Evolutionary conservation across 2,888 invertebrate species (phyloP).

Genomic region (Cheilosia variabilis): DNA sequence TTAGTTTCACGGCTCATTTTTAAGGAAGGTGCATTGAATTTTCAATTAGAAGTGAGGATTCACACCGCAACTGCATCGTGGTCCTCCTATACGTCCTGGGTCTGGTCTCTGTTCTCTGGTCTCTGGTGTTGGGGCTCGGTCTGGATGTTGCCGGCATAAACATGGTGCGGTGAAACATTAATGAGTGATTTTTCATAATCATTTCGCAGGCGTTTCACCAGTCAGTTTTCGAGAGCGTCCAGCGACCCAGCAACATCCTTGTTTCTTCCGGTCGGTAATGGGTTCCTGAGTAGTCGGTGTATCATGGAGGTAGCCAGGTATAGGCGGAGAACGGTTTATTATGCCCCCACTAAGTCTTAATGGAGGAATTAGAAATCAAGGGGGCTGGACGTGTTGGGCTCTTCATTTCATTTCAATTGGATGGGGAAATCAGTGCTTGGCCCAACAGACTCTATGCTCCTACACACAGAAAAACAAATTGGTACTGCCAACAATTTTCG

Average conservation of each 20-base stretch:
- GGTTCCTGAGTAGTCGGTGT: slow-evolving; percentile 12
- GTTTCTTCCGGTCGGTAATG: slow-evolving; percentile 59
- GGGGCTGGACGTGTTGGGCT: no score
- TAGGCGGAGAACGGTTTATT: neutral
- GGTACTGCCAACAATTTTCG: no score
- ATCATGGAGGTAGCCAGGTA: neutral
- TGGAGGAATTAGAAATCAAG: no score
- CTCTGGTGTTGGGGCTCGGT: neutral
- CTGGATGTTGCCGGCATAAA: neutral
- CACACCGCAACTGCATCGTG: slow-evolving; percentile 42
- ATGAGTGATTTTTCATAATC: slow-evolving; percentile 66
- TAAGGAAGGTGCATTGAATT: slow-evolving; percentile 63
- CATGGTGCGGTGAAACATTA: slow-evolving; percentile 45
- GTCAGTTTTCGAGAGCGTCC: slow-evolving; percentile 10
- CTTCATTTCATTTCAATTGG: no score
- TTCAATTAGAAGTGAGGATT: slow-evolving; percentile 70
- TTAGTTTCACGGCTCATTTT: slow-evolving; percentile 68
- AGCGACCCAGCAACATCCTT: slow-evolving; percentile 54
- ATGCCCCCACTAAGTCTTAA: no score
- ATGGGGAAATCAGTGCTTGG: no score
- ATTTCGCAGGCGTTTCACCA: slow-evolving; percentile 34
- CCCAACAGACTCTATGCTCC: no score
- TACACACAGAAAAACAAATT: no score
- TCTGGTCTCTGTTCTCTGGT: neutral
- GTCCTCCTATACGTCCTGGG: neutral